Evolutionary conservation across 2,797 vertebrate species (phyloP).

Genomic region (Sorex maritimensis): DNA sequence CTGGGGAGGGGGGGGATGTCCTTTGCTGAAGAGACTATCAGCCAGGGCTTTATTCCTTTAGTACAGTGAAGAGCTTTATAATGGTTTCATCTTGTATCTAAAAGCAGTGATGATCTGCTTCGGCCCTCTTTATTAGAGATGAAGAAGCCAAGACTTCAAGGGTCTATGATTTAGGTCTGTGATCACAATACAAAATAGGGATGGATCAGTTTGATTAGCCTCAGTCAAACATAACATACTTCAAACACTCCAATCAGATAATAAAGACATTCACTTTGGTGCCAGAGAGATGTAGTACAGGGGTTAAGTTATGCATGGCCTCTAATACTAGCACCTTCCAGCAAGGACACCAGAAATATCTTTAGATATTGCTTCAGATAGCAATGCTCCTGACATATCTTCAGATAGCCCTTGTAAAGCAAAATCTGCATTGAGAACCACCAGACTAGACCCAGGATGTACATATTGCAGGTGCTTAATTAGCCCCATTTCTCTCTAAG

Average conservation of each 20-base stretch:
- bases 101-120: neutral
- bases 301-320: neutral
- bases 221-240: neutral
- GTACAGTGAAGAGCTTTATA: neutral
- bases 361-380: neutral
- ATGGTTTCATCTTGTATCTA: conserved; percentile 35
- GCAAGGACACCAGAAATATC: conserved; percentile 15
- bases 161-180: conserved; percentile 4
- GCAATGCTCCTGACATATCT: too few relatives aligned
- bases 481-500: neutral
- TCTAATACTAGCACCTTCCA: neutral
- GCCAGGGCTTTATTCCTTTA: conserved; percentile 34
- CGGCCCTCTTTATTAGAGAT: neutral
- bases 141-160: conserved; percentile 47
- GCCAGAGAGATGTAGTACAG: neutral
- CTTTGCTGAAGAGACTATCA: conserved; percentile 58
- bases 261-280: neutral
- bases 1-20: conserved; percentile 34
- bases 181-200: conserved; percentile 25
- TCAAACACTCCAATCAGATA: neutral
- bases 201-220: neutral
- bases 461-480: neutral
- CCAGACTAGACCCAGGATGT: neutral
- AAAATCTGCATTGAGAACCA: conserved; percentile 16
- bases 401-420: neutral